These are phyloP conservation scores for Leptinotarsa undecemlineata DNA, from an alignment of 1,140 invertebrate species.

Conservation along the genomic window DNA sequence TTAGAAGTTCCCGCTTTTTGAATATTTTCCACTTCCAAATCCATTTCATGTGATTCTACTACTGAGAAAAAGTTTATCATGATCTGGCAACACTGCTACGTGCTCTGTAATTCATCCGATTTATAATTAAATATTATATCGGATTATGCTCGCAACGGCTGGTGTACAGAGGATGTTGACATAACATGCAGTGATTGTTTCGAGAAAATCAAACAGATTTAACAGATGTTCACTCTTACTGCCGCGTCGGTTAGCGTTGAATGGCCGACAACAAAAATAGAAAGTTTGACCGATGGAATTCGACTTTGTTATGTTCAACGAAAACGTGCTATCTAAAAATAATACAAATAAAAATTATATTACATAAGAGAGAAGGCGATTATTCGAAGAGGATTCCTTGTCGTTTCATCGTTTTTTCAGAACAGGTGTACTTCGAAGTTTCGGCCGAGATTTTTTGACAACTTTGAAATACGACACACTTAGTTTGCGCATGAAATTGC, in stretches of 20 bases:
- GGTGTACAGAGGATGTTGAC: constrained; percentile 18
- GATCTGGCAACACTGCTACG: background rate
- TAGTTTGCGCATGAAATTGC: no score
- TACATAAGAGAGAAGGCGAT: background rate
- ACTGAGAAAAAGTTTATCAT: no score
- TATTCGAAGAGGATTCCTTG: background rate
- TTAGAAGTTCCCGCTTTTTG: no score
- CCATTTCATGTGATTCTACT: no score
- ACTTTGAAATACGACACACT: no score
- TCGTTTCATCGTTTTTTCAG: background rate
- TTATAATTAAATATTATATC: constrained; percentile 4
- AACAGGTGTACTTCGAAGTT: no score
- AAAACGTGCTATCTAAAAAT: background rate
- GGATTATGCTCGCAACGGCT: background rate
- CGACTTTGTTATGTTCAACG: background rate
- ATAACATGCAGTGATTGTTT: constrained; percentile 7
- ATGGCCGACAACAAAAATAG: constrained; percentile 2
- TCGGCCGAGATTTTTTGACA: no score
- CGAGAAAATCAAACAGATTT: constrained; percentile 1
- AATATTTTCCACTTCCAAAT: no score
- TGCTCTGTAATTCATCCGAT: background rate
- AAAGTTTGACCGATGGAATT: constrained; percentile 8
- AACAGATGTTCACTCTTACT: constrained; percentile 16
- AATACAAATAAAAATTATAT: background rate
- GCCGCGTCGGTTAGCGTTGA: background rate